Base-by-base conservation (phyloP, 2,888 invertebrate species). In the Chloroclysta siterata region DNA sequence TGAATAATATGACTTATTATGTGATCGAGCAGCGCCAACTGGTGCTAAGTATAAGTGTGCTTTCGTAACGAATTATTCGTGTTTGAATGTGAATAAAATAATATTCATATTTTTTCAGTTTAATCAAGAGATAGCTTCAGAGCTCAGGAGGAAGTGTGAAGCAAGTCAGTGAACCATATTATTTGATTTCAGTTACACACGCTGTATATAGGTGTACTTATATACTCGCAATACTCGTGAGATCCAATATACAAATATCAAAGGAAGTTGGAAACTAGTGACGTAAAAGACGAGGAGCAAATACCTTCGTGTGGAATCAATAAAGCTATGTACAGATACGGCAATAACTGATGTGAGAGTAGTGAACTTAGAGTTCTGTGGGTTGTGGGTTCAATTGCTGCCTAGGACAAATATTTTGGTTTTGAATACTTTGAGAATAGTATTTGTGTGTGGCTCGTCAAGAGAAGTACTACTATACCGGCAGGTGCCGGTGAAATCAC, bases 31-130 rank as follows among this genome's bases (percentile, higher is more conserved):
- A 11, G 5, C 8, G 6, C 6, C 46, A 17, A 22, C 46, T 47
- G 7, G 11, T 17, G 17, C 13, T 22, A 13, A 5, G 22, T 17
- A 13, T 2, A 1, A 0, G n/a, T 14, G 6, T 7, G 15, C n/a
- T 39, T 8, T n/a, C 36, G 17, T 36, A 2, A 47, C 5, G n/a
- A 44, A 29, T 44, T 44, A 22, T 44, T 8, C 39, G 28, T 36
- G 15, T 53, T 41, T 41, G 53, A 53, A n/a, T 41, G 13, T 28
- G 28, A 22, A 48, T 48, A 14, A 44, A 44, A 41, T 2, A 8
- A 44, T 15, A 42, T 7, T 14, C 42, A 22, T 46, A 5, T 47
- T n/a, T 48, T 48, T 48, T 48, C 7, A 28, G 48, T 28, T 13
- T 47, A 29, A 48, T 13, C 13, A 48, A 48, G 46, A 47, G 17